Evolutionary conservation across 2,113 vertebrate species (phyloP).

Genomic region (Tragelaphus strepsiceros): DNA sequence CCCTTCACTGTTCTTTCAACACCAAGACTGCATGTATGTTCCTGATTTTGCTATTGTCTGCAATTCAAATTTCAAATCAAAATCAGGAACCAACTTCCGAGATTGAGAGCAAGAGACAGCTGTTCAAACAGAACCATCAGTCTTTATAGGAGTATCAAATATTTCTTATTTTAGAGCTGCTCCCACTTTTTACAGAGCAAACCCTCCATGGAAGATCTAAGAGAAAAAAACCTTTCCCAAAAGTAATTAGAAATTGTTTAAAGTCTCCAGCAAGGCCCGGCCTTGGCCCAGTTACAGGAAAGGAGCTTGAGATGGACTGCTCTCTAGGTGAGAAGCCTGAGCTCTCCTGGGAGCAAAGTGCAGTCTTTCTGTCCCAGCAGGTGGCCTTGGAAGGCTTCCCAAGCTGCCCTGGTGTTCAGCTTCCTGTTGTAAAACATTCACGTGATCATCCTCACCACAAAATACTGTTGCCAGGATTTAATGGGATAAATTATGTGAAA

Average conservation of each 20-base stretch:
- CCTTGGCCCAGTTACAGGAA: not conserved
- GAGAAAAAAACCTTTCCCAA: not conserved
- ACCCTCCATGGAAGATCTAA: not conserved
- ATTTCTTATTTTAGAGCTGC: conserved; percentile 16
- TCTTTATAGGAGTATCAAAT: conserved; percentile 8
- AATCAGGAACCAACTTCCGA: conserved; percentile 56
- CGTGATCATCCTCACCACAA: not conserved
- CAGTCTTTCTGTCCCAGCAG: not conserved
- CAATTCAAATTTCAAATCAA: conserved; percentile 68
- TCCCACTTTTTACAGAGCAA: conserved; percentile 43
- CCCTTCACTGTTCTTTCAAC: conserved; percentile 61
- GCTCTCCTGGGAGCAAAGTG: not conserved
- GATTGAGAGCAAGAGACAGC: conserved; percentile 55
- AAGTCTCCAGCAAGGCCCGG: not conserved
- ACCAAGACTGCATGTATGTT: not conserved
- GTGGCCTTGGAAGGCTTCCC: not conserved
- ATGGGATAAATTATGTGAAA: not conserved
- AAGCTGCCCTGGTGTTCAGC: not conserved
- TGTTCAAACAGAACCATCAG: conserved; percentile 35
- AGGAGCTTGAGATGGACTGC: not conserved
- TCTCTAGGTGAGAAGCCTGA: not conserved
- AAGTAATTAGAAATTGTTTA: not conserved
- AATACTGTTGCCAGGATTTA: not conserved
- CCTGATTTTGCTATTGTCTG: conserved; percentile 58
- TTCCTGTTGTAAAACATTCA: not conserved